Base-by-base conservation (phyloP, 2,113 vertebrate genomes). In the Solea senegalensis region DNA sequence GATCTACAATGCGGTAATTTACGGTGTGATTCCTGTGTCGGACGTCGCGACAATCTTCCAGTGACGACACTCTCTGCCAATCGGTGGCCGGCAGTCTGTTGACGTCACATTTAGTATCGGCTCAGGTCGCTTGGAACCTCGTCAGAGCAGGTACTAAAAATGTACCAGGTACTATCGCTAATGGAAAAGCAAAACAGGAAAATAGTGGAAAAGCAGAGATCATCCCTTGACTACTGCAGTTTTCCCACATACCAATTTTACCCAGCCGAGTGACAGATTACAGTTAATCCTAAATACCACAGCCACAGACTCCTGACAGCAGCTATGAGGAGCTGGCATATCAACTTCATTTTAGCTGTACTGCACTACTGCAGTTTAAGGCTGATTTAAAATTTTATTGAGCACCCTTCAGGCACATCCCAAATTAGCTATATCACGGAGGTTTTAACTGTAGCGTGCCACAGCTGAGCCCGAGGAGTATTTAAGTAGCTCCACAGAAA, bases 231-330 rank as follows among this genome's bases (percentile, higher is more conserved):
- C 67, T 44, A 34, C 28, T 65, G 72, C 69, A 49, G 58, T 59
- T 83, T 58, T 49, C 40, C 21, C 65, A 69, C 62, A 69, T 44
- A 63, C 72, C 51, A 71, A 51, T 76, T 78, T 82, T 58, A 72
- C 57, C 71, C 54, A 69, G 62, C 82, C 28, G 16, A 72, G 60
- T 72, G 65, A 65, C 78, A 85, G 77, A 87, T 86, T 82, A 79
- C 80, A 68, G 74, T 63, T 88, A 82, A 90, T 88, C 87, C 82
- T 74, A 78, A 84, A 78, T 59, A 63, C 66, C 73, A 74, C 65
- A 72, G 65, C 48, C 58, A 21, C 21, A 72, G 52, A 68, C 70
- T 85, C 73, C 73, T 57, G 77, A 86, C 80, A 85, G 78, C 2
- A 74, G 82, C 72, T 65, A 69, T 61, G 60, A 80, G 60, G 66